Evolutionary conservation across 1,140 invertebrate species (phyloP).

Genomic region (Drosophila neocordata): DNA sequence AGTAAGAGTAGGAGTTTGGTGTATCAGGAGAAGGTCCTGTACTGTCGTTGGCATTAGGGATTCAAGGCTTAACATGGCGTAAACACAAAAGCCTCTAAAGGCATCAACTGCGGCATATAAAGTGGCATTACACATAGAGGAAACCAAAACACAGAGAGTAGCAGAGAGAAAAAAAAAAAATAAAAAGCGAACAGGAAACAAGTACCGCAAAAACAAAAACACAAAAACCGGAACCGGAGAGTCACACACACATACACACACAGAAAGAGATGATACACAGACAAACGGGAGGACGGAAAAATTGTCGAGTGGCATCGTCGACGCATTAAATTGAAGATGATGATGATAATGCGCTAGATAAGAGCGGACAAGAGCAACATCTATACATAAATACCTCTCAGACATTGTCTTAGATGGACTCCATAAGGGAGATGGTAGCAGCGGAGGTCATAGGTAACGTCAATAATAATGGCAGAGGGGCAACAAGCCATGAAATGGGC

Average conservation of each 20-base stretch:
- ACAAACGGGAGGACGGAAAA: conserved; percentile 24
- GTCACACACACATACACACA: not conserved
- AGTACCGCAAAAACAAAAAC: conserved; percentile 77
- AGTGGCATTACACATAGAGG: conserved; percentile 73
- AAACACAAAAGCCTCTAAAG: conserved; percentile 81
- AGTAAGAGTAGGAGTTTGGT: conserved; percentile 9
- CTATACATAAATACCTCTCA: conserved; percentile 11
- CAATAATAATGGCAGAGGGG: conserved; percentile 65
- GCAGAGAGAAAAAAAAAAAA: conserved; percentile 21
- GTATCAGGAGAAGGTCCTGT: conserved; percentile 32
- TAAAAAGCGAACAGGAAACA: conserved; percentile 60
- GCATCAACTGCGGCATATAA: conserved; percentile 81
- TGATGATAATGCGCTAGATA: conserved; percentile 80
- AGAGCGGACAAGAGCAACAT: conserved; percentile 33
- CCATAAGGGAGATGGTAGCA: conserved; percentile 11
- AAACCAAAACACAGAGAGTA: conserved; percentile 4
- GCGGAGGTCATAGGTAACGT: conserved; percentile 71
- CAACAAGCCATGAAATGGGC: conserved; percentile 74
- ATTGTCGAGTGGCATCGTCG: conserved; percentile 75
- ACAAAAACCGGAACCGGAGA: conserved; percentile 14
- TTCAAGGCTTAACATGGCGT: conserved; percentile 79
- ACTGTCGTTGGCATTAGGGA: conserved; percentile 71
- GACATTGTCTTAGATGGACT: conserved; percentile 12
- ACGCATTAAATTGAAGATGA: conserved; percentile 82
- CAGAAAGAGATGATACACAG: not conserved